Conservation (phyloP, 1,140 invertebrate genomes). For the Galendromus occidentalis region DNA sequence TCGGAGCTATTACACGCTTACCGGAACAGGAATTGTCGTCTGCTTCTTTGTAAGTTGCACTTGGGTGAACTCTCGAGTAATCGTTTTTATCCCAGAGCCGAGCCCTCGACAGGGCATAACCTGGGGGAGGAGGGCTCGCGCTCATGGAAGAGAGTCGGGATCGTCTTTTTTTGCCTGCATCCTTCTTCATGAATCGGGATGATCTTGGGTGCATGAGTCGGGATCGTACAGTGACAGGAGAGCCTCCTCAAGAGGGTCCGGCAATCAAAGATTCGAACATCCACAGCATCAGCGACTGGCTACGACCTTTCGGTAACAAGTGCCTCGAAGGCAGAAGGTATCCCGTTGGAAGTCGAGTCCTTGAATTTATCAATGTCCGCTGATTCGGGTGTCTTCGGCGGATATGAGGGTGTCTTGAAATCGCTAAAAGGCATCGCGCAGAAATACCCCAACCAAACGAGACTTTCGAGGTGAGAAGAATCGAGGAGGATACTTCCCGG, state of each 20-base stretch:
- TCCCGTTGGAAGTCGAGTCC: background rate
- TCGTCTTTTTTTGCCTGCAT: too few species aligned
- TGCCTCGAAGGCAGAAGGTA: background rate
- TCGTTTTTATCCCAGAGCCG: too few species aligned
- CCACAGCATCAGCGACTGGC: background rate
- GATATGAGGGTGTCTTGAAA: background rate
- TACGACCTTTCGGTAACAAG: background rate
- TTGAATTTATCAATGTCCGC: background rate
- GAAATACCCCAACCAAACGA: background rate
- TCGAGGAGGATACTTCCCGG: background rate
- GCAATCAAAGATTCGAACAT: too few species aligned
- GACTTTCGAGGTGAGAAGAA: background rate
- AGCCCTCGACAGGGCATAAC: too few species aligned
- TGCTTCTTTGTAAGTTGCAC: conserved; percentile 2
- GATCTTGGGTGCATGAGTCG: too few species aligned
- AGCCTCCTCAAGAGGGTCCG: too few species aligned
- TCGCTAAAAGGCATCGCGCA: background rate
- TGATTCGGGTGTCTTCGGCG: background rate
- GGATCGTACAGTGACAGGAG: too few species aligned
- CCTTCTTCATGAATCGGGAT: too few species aligned
- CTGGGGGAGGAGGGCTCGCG: too few species aligned
- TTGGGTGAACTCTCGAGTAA: too few species aligned
- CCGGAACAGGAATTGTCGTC: background rate
- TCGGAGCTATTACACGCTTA: background rate
- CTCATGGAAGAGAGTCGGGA: too few species aligned